phyloP scores from a whole-genome alignment of 2,797 vertebrate species.

The Pterois miles region DNA sequence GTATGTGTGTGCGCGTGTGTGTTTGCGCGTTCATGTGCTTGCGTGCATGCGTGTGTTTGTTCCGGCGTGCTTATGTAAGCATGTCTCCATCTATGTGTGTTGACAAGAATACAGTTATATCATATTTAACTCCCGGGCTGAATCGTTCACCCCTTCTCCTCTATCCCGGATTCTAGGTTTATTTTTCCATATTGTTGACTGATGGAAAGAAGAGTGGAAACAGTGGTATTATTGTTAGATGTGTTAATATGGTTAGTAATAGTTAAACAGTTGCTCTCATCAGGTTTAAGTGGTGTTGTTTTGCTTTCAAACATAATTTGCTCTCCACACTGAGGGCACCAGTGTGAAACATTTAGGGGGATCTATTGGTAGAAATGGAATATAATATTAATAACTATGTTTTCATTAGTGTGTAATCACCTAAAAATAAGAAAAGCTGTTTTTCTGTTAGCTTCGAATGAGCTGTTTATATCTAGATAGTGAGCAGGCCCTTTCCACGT shows the following conservation, averaged over 20 bases:
- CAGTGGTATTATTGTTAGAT: not conserved
- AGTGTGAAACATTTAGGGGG: no score
- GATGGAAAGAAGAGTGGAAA: slow-evolving; percentile 14
- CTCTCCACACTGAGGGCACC: no score
- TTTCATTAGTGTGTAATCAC: no score
- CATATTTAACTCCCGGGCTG: slow-evolving; percentile 70
- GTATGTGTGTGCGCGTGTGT: slow-evolving; percentile 28
- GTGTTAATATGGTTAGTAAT: slow-evolving; percentile 9
- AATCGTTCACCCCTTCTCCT: slow-evolving; percentile 39
- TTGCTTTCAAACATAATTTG: slow-evolving; percentile 1
- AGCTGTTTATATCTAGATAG: no score
- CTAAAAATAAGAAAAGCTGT: no score
- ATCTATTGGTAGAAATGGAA: no score
- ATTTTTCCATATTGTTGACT: slow-evolving; percentile 32
- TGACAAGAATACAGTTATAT: slow-evolving; percentile 79
- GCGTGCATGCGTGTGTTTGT: slow-evolving; percentile 61
- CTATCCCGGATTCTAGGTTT: slow-evolving; percentile 29
- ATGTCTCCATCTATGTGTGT: slow-evolving; percentile 65
- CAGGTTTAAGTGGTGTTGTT: not conserved
- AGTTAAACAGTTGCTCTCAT: slow-evolving; percentile 4
- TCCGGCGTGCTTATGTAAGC: slow-evolving; percentile 79
- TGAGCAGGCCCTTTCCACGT: no score
- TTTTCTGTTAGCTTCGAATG: no score
- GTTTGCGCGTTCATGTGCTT: slow-evolving; percentile 17
- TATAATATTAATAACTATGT: no score